Evolutionary conservation across 2,797 vertebrate genomes (phyloP).

Genomic region (Erpetoichthys calabaricus): DNA sequence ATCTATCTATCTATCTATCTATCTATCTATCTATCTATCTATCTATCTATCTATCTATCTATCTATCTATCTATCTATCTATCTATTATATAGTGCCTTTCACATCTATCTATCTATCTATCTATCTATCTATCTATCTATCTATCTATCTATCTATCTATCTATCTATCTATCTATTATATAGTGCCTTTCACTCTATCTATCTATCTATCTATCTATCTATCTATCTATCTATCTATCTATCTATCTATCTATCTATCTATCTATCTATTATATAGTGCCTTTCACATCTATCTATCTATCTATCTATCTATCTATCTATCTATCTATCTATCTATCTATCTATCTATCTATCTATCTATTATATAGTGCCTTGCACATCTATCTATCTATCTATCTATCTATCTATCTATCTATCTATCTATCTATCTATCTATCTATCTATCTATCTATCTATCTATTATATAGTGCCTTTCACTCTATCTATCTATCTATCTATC

Average conservation of each 20-base stretch:
- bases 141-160: background rate
- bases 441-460: background rate
- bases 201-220: no score
- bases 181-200: no score
- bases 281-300: background rate
- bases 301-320: no score
- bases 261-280: no score
- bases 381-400: background rate
- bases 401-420: background rate
- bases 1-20: background rate
- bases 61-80: no score
- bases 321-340: background rate
- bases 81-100: no score
- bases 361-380: no score
- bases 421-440: no score
- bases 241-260: background rate
- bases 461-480: no score
- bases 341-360: background rate
- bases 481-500: background rate
- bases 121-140: background rate
- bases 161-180: background rate
- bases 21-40: background rate
- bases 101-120: background rate
- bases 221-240: background rate
- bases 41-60: background rate